phyloP scores from a whole-genome alignment of 2,888 invertebrate genomes.

The Mythimna pallens region DNA sequence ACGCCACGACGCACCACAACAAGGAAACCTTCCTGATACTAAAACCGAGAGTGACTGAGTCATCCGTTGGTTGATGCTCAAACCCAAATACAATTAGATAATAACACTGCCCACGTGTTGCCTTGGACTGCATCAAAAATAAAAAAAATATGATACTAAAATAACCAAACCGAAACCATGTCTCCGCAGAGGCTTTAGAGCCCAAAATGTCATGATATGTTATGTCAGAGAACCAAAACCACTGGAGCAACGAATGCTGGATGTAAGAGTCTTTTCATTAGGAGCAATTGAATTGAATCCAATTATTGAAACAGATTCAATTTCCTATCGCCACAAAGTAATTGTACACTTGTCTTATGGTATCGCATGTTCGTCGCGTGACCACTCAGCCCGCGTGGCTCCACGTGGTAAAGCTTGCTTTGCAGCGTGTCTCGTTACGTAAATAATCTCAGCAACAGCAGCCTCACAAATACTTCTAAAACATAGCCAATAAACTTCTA shows the following conservation, averaged over 20 bases:
- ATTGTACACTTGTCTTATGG: constrained; percentile 64
- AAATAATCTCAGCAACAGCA: constrained; percentile 65
- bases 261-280: constrained; percentile 31
- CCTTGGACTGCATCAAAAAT: constrained; percentile 49
- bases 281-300: constrained; percentile 20
- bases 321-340: constrained; percentile 60
- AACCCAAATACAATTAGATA: constrained; percentile 51
- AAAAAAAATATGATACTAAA: constrained; percentile 17
- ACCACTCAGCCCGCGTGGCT: constrained; percentile 57
- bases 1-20: constrained; percentile 29
- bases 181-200: constrained; percentile 35
- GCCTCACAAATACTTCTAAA: constrained; percentile 56
- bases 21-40: constrained; percentile 48
- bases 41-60: constrained; percentile 56
- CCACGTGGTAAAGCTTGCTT: constrained; percentile 77
- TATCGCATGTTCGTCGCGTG: constrained; percentile 71
- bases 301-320: constrained; percentile 54
- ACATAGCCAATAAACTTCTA: constrained; percentile 18
- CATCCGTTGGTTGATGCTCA: constrained; percentile 41
- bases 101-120: constrained; percentile 63
- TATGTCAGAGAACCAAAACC: constrained; percentile 29
- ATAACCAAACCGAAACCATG: constrained; percentile 42
- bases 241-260: constrained; percentile 35
- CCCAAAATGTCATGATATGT: constrained; percentile 37
- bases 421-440: constrained; percentile 78